Percentiles rank a stretch among this genome's conserved stretches.
These are phyloP conservation scores for Oikopleura albicans DNA, from an alignment of 23 tunicate species.

Conservation along the genomic window DNA sequence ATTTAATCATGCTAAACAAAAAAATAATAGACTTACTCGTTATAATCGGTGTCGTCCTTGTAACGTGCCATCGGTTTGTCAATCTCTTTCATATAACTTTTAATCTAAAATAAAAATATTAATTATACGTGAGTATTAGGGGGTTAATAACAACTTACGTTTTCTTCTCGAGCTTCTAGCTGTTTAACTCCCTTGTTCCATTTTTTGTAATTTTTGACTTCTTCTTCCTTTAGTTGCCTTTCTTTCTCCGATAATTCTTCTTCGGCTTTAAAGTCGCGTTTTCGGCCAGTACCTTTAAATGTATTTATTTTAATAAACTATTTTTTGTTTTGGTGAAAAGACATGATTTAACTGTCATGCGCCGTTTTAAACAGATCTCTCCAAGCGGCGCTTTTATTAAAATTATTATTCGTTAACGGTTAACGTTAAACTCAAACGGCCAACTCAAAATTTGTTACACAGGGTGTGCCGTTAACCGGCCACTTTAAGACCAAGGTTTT, in stretches of 20 bases:
- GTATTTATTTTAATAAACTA: no score
- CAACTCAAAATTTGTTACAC: no score
- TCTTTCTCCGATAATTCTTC: not conserved
- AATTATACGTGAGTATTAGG: no score
- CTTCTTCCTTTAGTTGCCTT: not conserved
- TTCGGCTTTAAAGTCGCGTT: not conserved
- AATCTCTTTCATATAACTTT: conserved; percentile 11
- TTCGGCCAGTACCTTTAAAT: not conserved
- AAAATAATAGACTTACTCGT: conserved; percentile 33
- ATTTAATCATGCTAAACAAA: no score
- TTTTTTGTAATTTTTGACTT: not conserved
- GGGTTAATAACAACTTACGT: not conserved
- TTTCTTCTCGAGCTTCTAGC: not conserved
- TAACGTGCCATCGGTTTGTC: conserved; percentile 24
- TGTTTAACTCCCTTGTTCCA: not conserved
- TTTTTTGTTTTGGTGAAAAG: no score
- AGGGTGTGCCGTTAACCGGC: no score
- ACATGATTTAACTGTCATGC: no score
- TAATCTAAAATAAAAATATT: not conserved
- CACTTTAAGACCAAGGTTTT: no score
- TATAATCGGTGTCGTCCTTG: conserved; percentile 71
- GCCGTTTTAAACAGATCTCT: no score
- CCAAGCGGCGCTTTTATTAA: no score
- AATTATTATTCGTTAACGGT: no score
- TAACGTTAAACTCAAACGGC: no score